These are phyloP conservation scores for Caenorhabditis drosophilae DNA, from an alignment of 2,888 invertebrate species.

Conservation along the genomic window DNA sequence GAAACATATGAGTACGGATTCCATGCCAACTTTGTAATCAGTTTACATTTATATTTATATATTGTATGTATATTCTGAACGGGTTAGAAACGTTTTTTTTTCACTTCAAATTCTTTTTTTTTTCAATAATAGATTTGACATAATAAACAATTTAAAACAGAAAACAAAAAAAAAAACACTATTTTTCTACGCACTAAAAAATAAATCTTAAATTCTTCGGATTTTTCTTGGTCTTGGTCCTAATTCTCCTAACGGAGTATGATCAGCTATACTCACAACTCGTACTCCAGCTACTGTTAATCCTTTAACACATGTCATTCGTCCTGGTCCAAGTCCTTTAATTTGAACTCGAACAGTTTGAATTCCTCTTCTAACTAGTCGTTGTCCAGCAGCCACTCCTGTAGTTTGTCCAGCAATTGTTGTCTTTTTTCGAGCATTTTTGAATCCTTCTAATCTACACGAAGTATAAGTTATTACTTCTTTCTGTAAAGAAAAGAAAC, in stretches of 20 bases:
- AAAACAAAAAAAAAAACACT: slow-evolving; percentile 8
- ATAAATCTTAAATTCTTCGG: slow-evolving; percentile 77
- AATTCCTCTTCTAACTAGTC: slow-evolving; percentile 68
- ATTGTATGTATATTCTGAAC: too few relatives aligned
- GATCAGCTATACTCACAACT: slow-evolving; percentile 90
- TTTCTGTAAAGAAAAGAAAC: slow-evolving; percentile 29
- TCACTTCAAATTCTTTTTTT: too few relatives aligned
- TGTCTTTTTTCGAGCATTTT: slow-evolving; percentile 91
- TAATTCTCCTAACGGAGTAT: slow-evolving; percentile 82
- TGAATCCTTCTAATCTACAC: slow-evolving; percentile 87
- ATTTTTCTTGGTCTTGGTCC: slow-evolving; percentile 82
- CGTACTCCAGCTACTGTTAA: slow-evolving; percentile 88
- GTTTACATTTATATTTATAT: slow-evolving; percentile 7
- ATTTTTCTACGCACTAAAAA: slow-evolving; percentile 3
- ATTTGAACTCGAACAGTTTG: slow-evolving; percentile 66
- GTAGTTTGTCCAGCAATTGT: slow-evolving; percentile 93
- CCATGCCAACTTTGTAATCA: too few relatives aligned
- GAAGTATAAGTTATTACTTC: slow-evolving; percentile 64
- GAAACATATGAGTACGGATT: slow-evolving; percentile 20
- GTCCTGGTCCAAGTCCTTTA: slow-evolving; percentile 71
- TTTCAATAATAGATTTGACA: neutral
- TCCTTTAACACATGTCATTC: slow-evolving; percentile 86
- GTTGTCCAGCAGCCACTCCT: slow-evolving; percentile 79
- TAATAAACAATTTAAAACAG: slow-evolving; percentile 4
- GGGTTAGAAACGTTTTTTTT: too few relatives aligned